Evolutionary conservation across 1,140 invertebrate species (phyloP).

Genomic region (Cephus cinctus): DNA sequence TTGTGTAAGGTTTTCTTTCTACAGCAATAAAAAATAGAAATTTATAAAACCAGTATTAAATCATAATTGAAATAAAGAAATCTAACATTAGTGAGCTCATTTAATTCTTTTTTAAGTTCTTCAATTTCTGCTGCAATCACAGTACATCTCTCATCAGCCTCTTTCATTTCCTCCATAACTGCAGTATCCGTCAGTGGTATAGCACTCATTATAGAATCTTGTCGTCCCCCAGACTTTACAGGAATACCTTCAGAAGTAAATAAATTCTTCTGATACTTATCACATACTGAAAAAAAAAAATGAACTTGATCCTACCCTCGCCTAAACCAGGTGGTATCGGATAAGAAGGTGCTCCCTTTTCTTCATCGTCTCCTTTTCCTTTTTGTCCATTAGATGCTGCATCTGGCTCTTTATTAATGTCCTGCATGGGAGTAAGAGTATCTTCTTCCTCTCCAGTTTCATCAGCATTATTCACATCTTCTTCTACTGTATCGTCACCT

Average conservation of each 20-base stretch:
- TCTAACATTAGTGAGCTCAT: conserved; percentile 26
- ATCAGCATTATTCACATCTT: conserved; percentile 1
- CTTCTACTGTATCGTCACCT: background rate
- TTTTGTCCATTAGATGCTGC: background rate
- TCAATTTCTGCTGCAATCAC: conserved; percentile 30
- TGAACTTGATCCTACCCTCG: conserved; percentile 20
- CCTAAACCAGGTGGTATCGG: conserved; percentile 20
- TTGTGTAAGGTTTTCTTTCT: conserved; percentile 47
- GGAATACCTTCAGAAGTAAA: conserved; percentile 12
- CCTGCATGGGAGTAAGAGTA: background rate
- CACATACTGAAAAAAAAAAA: background rate
- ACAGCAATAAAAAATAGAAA: background rate
- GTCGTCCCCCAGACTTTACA: conserved; percentile 12
- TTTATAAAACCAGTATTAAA: conserved; percentile 6
- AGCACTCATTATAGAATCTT: conserved; percentile 26
- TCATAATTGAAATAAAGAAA: conserved; percentile 2
- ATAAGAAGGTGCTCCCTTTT: conserved; percentile 11
- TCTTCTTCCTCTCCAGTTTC: background rate
- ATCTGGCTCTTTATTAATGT: conserved; percentile 6
- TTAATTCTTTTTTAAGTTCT: conserved; percentile 26
- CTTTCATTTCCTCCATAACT: conserved; percentile 29
- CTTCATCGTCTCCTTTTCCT: background rate
- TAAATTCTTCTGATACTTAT: background rate
- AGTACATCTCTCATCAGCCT: conserved; percentile 27
- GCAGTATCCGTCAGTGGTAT: conserved; percentile 28